A percentile compares a stretch with the other conserved stretches of the same genome.
These are phyloP conservation scores for Drosophila nebulosa DNA, from an alignment of 1,140 invertebrate genomes.

Conservation along the genomic window DNA sequence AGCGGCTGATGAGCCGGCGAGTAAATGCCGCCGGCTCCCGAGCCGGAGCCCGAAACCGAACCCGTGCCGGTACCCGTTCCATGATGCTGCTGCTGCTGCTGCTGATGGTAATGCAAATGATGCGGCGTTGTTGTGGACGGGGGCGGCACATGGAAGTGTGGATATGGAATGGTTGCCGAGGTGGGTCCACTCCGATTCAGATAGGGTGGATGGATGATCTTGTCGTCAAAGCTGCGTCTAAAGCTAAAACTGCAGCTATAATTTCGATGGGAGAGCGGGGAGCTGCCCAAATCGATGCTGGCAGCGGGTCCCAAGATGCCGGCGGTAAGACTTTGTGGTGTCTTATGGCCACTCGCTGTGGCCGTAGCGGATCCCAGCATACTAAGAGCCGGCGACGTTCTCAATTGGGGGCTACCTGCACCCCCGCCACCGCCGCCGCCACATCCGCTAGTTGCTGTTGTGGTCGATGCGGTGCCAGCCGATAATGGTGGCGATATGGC, in stretches of 20 bases:
- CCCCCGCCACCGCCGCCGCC: constrained; percentile 12
- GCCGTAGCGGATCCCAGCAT: constrained; percentile 64
- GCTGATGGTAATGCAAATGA: constrained; percentile 56
- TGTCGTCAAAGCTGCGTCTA: constrained; percentile 76
- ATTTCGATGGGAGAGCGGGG: constrained; percentile 73
- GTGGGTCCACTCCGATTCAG: constrained; percentile 23
- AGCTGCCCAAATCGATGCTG: constrained; percentile 75
- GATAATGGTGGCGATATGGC: constrained; percentile 75
- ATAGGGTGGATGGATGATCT: constrained; percentile 65
- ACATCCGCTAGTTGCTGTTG: constrained; percentile 27
- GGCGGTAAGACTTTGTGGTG: constrained; percentile 29
- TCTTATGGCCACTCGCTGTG: constrained; percentile 47
- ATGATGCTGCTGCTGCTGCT: constrained; percentile 26
- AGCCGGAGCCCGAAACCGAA: constrained; percentile 6
- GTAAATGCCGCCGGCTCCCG: constrained; percentile 20
- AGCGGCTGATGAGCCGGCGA: constrained; percentile 49
- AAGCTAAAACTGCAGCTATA: constrained; percentile 74
- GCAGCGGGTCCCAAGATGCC: constrained; percentile 66
- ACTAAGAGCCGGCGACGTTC: constrained; percentile 54
- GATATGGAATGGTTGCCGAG: constrained; percentile 56
- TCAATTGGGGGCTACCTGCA: constrained; percentile 62
- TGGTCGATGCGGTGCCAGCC: constrained; percentile 44
- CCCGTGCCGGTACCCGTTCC: constrained; percentile 10
- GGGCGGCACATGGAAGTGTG: constrained; percentile 56
- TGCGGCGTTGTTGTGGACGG: constrained; percentile 45